Conservation (phyloP, 2,888 invertebrate species). For the Lissonota sp. region DNA sequence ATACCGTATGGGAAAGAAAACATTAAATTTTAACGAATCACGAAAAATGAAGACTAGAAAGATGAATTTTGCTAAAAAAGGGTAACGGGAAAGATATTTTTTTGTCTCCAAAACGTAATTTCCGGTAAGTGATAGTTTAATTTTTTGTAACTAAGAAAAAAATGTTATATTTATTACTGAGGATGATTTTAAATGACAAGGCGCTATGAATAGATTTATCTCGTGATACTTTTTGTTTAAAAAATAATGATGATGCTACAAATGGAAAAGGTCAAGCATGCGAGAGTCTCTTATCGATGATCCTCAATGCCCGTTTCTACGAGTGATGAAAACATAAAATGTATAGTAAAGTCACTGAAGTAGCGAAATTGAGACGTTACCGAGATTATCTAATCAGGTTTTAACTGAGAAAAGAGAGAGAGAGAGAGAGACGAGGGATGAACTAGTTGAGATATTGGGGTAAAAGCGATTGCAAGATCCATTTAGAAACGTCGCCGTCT, state of each 20-base stretch:
- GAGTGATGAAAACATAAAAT: no score
- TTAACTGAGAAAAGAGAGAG: neutral
- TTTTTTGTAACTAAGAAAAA: no score
- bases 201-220: neutral
- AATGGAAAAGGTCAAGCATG: conserved; percentile 6
- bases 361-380: neutral
- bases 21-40: no score
- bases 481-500: conserved; percentile 22
- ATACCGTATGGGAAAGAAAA: no score
- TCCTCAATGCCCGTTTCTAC: no score
- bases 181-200: no score
- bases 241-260: neutral
- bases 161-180: no score
- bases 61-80: no score
- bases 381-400: conserved; percentile 39
- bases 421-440: neutral
- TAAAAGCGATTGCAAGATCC: conserved; percentile 38
- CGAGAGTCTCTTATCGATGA: neutral
- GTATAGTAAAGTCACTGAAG: neutral
- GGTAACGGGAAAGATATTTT: no score
- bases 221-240: neutral
- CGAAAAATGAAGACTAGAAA: no score
- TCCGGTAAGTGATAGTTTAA: no score
- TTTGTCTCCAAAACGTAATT: no score
- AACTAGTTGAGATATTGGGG: conserved; percentile 41